Conservation (phyloP, 2,888 invertebrate species). For the Drosophila barbarae region DNA sequence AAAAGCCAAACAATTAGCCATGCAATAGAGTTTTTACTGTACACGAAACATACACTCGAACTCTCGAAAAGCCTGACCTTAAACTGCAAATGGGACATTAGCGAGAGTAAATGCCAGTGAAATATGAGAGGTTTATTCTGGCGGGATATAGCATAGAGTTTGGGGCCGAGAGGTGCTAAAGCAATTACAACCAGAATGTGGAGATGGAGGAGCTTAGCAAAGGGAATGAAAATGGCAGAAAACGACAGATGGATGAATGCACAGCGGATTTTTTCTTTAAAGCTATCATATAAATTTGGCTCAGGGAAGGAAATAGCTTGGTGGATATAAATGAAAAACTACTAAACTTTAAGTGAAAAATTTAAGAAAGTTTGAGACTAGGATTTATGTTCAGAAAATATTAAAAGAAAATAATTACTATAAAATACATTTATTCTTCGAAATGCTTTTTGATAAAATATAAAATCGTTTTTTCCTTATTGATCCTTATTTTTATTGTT, state of each 20-base stretch:
- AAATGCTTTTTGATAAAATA: neutral
- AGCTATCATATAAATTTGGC: conserved; percentile 32
- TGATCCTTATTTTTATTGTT: neutral
- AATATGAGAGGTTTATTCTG: conserved; percentile 58
- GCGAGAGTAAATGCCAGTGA: conserved; percentile 60
- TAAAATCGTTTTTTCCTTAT: neutral
- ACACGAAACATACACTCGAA: conserved; percentile 13
- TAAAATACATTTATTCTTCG: neutral
- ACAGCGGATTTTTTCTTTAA: conserved; percentile 27
- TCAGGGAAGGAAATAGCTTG: neutral
- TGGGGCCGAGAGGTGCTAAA: conserved; percentile 39
- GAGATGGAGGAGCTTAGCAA: conserved; percentile 29
- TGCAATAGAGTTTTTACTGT: conserved; percentile 1
- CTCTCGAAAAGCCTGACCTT: conserved; percentile 36
- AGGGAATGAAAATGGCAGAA: conserved; percentile 33
- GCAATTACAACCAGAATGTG: conserved; percentile 38
- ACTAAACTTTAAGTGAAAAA: neutral
- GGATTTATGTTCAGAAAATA: too few species aligned
- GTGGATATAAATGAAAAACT: neutral
- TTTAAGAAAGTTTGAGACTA: neutral
- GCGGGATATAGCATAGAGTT: conserved; percentile 19
- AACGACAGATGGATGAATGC: conserved; percentile 36
- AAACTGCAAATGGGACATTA: conserved; percentile 66
- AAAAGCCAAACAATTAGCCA: neutral
- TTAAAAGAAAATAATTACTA: neutral